A percentile compares a stretch with the other conserved stretches of the same genome.
Evolutionary conservation across 1,140 invertebrate species (phyloP).

Genomic region (Drosophila cardini): DNA sequence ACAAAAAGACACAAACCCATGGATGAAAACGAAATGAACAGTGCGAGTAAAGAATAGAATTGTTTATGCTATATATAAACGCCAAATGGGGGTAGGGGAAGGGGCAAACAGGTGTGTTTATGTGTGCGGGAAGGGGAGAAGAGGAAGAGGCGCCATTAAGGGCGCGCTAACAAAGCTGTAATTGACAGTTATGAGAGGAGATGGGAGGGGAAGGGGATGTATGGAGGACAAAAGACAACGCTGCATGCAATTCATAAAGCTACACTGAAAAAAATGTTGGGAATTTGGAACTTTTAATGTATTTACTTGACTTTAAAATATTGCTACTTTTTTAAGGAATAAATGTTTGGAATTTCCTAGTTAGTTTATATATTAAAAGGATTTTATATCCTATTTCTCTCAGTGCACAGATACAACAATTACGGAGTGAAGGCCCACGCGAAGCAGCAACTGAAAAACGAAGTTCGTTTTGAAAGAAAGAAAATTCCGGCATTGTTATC

Average conservation of each 20-base stretch:
- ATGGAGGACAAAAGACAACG: neutral
- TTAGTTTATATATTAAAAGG: too few relatives aligned
- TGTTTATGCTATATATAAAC: neutral
- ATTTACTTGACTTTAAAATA: too few relatives aligned
- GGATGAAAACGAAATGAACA: slow-evolving; percentile 11
- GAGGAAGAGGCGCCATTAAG: neutral
- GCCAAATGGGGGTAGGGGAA: neutral
- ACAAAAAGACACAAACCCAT: slow-evolving; percentile 6
- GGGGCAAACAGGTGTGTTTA: neutral
- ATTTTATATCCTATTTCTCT: too few relatives aligned
- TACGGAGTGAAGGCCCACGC: slow-evolving; percentile 37
- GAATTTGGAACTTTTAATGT: too few relatives aligned
- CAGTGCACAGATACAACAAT: slow-evolving; percentile 51
- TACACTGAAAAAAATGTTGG: neutral
- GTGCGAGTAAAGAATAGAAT: slow-evolving; percentile 18
- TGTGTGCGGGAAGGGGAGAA: neutral
- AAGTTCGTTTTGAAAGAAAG: neutral
- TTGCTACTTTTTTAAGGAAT: too few relatives aligned
- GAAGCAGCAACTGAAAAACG: slow-evolving; percentile 20
- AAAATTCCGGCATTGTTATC: slow-evolving; percentile 18
- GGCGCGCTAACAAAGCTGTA: slow-evolving; percentile 36
- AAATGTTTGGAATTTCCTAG: too few relatives aligned
- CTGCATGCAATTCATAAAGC: slow-evolving; percentile 49
- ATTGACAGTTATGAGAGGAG: slow-evolving; percentile 6
- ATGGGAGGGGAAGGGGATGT: too few relatives aligned